phyloP scores from a whole-genome alignment of 2,113 vertebrate genomes.

The Caloenas nicobarica region DNA sequence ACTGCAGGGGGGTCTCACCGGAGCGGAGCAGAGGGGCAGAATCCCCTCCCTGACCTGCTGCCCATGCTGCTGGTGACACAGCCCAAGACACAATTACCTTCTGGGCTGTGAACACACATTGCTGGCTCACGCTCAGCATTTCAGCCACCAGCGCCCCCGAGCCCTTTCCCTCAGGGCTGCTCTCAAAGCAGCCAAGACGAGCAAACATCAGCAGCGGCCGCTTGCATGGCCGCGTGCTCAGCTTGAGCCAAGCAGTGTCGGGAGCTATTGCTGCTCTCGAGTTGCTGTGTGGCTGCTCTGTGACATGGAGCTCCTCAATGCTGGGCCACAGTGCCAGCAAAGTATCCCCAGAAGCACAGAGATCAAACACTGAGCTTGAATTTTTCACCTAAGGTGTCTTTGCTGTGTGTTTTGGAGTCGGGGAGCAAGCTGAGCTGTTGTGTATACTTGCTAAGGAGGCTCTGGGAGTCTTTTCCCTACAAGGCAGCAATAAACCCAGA shows the following conservation, averaged over 20 bases:
- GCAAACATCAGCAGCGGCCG: neutral
- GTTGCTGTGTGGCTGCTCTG: neutral
- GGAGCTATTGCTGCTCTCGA: neutral
- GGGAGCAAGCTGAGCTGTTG: neutral
- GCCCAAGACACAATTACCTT: too few relatives aligned
- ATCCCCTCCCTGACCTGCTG: too few relatives aligned
- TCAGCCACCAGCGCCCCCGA: too few relatives aligned
- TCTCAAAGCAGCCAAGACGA: too few relatives aligned
- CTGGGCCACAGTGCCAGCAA: neutral
- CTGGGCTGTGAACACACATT: too few relatives aligned
- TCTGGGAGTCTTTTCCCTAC: neutral
- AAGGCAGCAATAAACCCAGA: neutral
- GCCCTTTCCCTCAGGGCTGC: too few relatives aligned
- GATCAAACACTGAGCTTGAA: neutral
- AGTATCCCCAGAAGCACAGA: neutral
- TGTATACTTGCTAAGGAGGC: neutral
- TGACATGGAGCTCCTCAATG: neutral
- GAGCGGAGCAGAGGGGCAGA: too few relatives aligned
- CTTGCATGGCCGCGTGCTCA: neutral
- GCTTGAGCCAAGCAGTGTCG: neutral
- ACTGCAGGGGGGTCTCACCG: too few relatives aligned
- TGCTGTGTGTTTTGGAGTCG: rapidly evolving
- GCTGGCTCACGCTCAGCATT: too few relatives aligned
- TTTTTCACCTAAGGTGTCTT: neutral
- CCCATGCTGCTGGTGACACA: too few relatives aligned